Percentiles rank a stretch among this genome's conserved stretches.
phyloP scores from a whole-genome alignment of 2,113 vertebrate species.

The Chamaetylas fuelleborni region DNA sequence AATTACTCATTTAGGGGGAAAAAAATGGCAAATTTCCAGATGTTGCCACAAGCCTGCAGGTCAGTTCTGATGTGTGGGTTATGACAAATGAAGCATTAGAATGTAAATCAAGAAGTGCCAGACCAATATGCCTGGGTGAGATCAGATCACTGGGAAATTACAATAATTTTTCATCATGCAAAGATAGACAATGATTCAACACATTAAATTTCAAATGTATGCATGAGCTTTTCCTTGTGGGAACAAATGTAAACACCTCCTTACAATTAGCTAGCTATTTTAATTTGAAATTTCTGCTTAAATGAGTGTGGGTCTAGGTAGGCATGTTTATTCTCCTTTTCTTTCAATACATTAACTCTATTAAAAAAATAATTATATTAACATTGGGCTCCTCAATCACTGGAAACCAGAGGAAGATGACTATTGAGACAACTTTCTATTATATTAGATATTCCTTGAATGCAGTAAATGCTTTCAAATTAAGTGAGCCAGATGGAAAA shows the following conservation, averaged over 20 bases:
- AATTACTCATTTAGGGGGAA: neutral
- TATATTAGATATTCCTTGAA: neutral
- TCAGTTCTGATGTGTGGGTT: neutral
- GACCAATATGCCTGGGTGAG: neutral
- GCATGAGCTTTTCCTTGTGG: neutral
- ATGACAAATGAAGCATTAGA: neutral
- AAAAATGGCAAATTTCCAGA: neutral
- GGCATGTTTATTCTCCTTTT: neutral
- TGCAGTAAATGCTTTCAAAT: neutral
- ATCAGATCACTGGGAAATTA: neutral
- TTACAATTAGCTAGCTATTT: neutral
- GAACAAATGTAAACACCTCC: neutral
- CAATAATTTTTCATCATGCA: neutral
- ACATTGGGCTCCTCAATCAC: neutral
- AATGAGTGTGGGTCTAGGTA: neutral
- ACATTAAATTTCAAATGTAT: neutral
- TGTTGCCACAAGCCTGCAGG: neutral
- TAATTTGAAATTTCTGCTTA: neutral
- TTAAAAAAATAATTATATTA: neutral
- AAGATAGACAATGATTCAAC: neutral
- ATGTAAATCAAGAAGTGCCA: conserved; percentile 18
- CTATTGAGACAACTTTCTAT: neutral
- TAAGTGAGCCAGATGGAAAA: neutral
- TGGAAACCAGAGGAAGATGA: neutral
- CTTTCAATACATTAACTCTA: neutral